These are phyloP conservation scores for Beroe forskalii DNA, from an alignment of 37 sponge, comb jelly and placozoan species.

Conservation along the genomic window DNA sequence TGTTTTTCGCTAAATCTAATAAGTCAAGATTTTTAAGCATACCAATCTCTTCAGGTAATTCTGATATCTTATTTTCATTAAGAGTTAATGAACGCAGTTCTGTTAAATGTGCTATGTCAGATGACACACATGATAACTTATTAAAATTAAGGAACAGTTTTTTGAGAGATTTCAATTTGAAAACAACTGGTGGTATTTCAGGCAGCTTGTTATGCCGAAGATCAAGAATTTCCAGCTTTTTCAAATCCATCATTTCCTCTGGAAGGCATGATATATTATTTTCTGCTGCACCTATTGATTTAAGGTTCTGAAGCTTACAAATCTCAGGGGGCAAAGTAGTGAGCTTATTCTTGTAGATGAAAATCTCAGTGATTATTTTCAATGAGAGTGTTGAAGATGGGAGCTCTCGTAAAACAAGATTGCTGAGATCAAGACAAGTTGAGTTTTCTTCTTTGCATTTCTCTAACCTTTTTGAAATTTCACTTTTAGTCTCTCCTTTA, in stretches of 20 bases:
- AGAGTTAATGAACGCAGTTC: constrained; percentile 33
- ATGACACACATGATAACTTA: background rate
- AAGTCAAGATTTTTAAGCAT: constrained; percentile 31
- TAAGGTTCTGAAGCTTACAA: constrained; percentile 13
- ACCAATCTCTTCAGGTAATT: constrained; percentile 15
- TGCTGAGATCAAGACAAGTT: constrained; percentile 1
- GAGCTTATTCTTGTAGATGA: constrained; percentile 50
- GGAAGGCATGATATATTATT: constrained; percentile 39
- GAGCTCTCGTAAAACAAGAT: background rate
- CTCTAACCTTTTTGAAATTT: constrained; percentile 21
- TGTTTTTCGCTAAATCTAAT: constrained; percentile 24
- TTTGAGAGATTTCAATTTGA: constrained; percentile 3
- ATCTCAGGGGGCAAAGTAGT: constrained; percentile 37
- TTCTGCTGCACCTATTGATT: constrained; percentile 27
- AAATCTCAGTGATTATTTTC: constrained; percentile 26
- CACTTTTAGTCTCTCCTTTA: constrained; percentile 1
- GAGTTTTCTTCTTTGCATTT: constrained; percentile 50
- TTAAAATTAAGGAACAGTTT: constrained; percentile 60
- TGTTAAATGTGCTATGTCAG: background rate
- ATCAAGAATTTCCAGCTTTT: constrained; percentile 47
- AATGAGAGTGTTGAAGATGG: background rate
- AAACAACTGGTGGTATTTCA: constrained; percentile 22
- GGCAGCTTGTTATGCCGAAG: constrained; percentile 51
- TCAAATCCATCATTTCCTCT: constrained; percentile 22
- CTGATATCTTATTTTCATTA: constrained; percentile 23